Evolutionary conservation across 2,113 vertebrate genomes (phyloP).

Genomic region (Crotalus viridis): DNA sequence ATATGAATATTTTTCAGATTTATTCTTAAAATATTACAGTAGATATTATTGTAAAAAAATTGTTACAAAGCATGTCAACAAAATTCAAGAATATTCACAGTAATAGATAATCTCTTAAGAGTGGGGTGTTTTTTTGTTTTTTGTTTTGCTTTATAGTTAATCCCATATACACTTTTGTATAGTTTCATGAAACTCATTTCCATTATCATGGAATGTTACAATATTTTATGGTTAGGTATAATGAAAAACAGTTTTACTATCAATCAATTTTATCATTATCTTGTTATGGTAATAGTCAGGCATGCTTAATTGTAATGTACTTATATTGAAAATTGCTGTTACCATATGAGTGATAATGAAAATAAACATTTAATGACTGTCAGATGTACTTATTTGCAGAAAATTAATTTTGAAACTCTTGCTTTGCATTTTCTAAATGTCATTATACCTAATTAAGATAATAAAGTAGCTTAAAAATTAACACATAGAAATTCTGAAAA

Average conservation of each 20-base stretch:
- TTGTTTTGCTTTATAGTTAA: slow-evolving; percentile 39
- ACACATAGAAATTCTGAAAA: background rate
- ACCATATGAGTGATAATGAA: slow-evolving; percentile 38
- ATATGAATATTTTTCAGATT: background rate
- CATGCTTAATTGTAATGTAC: slow-evolving; percentile 52
- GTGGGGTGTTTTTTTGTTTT: background rate
- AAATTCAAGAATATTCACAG: slow-evolving; percentile 33
- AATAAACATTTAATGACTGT: slow-evolving; percentile 55
- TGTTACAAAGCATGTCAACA: background rate
- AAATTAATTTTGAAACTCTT: background rate
- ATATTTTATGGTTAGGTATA: slow-evolving; percentile 52
- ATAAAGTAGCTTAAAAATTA: slow-evolving; percentile 12
- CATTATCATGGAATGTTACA: slow-evolving; percentile 45
- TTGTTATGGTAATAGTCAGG: slow-evolving; percentile 49
- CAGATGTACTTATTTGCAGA: slow-evolving; percentile 36
- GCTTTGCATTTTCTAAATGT: slow-evolving; percentile 7
- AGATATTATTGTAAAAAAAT: slow-evolving; percentile 6
- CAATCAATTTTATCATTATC: slow-evolving; percentile 47
- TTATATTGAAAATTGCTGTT: slow-evolving; percentile 56
- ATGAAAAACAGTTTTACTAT: slow-evolving; percentile 57
- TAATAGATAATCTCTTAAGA: background rate
- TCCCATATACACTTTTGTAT: background rate
- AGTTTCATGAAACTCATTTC: slow-evolving; percentile 46
- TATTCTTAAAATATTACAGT: background rate
- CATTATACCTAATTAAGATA: background rate